Conservation (phyloP, 2,113 vertebrate species). For the Penelope pileata region DNA sequence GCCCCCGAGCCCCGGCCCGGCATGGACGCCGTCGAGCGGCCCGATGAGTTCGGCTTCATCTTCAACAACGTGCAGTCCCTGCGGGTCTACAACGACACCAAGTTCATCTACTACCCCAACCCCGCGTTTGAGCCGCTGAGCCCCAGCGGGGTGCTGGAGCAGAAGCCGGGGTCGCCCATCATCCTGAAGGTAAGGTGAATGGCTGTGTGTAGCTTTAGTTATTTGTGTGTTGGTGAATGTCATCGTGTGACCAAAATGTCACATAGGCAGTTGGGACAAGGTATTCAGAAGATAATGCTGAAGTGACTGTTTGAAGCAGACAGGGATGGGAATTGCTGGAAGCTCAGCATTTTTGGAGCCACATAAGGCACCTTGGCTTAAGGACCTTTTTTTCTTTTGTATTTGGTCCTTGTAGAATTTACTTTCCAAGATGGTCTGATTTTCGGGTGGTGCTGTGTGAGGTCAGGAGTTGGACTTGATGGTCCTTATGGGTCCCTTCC, state of each 20-base stretch:
- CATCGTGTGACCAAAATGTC: no score
- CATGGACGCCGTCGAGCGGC: slow-evolving; percentile 88
- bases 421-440: no score
- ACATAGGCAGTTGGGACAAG: no score
- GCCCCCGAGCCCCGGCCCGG: slow-evolving; percentile 84
- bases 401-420: background rate
- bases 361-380: background rate
- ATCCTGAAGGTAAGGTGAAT: slow-evolving; percentile 91
- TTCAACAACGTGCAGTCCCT: slow-evolving; percentile 97
- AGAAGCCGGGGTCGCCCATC: slow-evolving; percentile 96
- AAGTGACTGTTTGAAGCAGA: background rate
- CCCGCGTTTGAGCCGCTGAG: slow-evolving; percentile 94
- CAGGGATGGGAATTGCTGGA: background rate
- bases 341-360: background rate
- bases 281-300: no score
- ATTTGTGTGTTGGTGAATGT: no score
- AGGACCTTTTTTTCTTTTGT: background rate
- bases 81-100: slow-evolving; percentile 95
- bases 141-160: slow-evolving; percentile 87
- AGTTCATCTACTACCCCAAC: slow-evolving; percentile 96
- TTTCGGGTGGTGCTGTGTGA: no score
- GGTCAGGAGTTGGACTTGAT: no score
- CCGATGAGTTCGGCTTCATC: slow-evolving; percentile 95
- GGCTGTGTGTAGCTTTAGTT: no score
- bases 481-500: no score